Evolutionary conservation across 2,888 invertebrate species (phyloP), one percentile per base, ranked within the genome.

Genomic region (Ormyrus labotus): DNA sequence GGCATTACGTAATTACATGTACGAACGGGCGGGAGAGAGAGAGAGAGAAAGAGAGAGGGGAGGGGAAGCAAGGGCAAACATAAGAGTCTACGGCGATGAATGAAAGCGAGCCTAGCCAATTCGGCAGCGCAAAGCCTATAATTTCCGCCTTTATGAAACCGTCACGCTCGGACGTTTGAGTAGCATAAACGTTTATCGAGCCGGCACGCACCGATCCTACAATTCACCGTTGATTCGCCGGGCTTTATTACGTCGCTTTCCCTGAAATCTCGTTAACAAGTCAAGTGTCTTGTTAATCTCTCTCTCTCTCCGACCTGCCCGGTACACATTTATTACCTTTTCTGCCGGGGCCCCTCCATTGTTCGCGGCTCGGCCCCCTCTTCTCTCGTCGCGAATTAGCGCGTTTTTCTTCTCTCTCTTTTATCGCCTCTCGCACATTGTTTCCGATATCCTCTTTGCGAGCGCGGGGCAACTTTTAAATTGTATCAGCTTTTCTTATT

Each of bases 121-220:
- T 83, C 82, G 67, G 81, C 78, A 80, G 77, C 75, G 81, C 77
- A 72, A 81, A 83, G 81, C 83, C 84, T 86, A 84, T 86, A 85
- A 86, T 86, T 86, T 86, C 19, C 78, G 83, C 85, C 84, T 85
- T 86, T 85, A 85, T 83, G 83, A 85, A 85, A 83, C 80, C 85
- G 85, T 84, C 84, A 85, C 83, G 84, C 83, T 84, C 84, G 83
- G 83, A 85, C 84, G 82, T 84, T 72, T 82, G 82, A 83, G 83
- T 71, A 78, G 80, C 82, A 82, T 81, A 78, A 78, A 71, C 78
- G 78, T 78, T 71, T 71, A 78, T 71, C 71, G 58, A 19, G 60
- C 74, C 50, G 74, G 68, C 73, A 53, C 61, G 63, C 76, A 68
- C 9, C 53, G 60, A 75, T 61, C 68, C 60, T 61, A n/a, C 53